A percentile compares a stretch with the other conserved stretches of the same genome.
Evolutionary conservation across 2,797 vertebrate genomes (phyloP).

Genomic region (Macropodus opercularis): DNA sequence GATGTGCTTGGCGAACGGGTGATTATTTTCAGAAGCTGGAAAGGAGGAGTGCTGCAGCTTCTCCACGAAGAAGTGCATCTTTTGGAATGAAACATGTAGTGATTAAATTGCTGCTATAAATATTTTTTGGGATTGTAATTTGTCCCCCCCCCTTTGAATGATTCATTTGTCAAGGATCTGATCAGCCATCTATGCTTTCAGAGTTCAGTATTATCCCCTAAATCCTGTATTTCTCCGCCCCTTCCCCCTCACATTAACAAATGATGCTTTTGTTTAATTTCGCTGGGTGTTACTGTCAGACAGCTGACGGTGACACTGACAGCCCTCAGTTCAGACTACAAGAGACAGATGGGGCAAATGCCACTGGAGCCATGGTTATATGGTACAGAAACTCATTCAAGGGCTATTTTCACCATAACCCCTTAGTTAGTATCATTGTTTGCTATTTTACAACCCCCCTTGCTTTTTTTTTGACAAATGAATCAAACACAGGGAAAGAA

Average conservation of each 20-base stretch:
- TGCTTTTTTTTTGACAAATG: constrained; percentile 60
- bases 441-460: neutral
- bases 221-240: neutral
- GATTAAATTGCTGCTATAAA: constrained; percentile 72
- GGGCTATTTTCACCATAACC: constrained; percentile 69
- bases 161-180: constrained; percentile 68
- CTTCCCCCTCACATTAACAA: constrained; percentile 1
- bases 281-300: constrained; percentile 37
- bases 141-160: constrained; percentile 69
- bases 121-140: constrained; percentile 62
- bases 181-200: neutral
- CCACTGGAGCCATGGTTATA: constrained; percentile 40
- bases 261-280: constrained; percentile 43
- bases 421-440: neutral
- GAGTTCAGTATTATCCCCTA: neutral
- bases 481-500: constrained; percentile 73
- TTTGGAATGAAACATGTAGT: constrained; percentile 73
- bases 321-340: constrained; percentile 57
- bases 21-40: constrained; percentile 24
- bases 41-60: constrained; percentile 47
- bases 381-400: constrained; percentile 56
- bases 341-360: constrained; percentile 56
- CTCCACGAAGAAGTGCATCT: constrained; percentile 62
- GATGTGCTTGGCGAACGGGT: constrained; percentile 34
- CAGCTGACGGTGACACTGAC: constrained; percentile 67